Base-by-base conservation (phyloP, 2,113 vertebrate genomes). In the Anoplopoma fimbria region DNA sequence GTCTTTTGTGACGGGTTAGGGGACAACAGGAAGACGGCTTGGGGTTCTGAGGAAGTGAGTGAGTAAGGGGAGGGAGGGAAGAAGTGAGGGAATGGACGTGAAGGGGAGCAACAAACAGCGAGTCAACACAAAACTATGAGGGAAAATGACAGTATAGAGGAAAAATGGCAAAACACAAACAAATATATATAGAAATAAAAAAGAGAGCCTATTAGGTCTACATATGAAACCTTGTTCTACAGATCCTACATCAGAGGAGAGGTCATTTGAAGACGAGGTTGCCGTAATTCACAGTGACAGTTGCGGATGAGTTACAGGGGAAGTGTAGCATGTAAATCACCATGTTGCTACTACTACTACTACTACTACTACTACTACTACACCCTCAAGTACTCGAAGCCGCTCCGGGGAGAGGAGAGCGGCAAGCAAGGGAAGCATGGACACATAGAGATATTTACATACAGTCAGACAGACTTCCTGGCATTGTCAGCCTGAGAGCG, bases 381-480 rank as follows among this genome's bases (percentile, higher is more conserved):
- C 77, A 75, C 49, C 62, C 62, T 75, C 47, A 70, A 83, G 83
- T 81, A 17, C 60, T 36, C 38, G 31, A 31, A 76, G 74, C 51
- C 15, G 45, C 80, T 74, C 21, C 23, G 13, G 55, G 53, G 75
- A 82, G 85, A 57, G 63, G 78, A 82, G 89, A 86, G 83, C 29
- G 2, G 75, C 81, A 78, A 67, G 91, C 85, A 91, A 87, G 92
- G 93, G 91, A 94, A 94, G 86, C 94, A 34, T 89, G 93, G 91
- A 93, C 91, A 93, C 88, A 40, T 76, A 77, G 81, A 94, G 94
- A 94, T 95, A 95, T 95, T 95, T 95, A 95, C 94, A 95, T 94
- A 91, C 91, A 93, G 88, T 95, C 93, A 92, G 93, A 91, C 94
- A 95, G 94, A 91, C 93, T 95, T 95, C 95, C 95, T 94, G 94